Evolutionary conservation across 2,888 invertebrate genomes (phyloP), one percentile per base, ranked within the genome.

Genomic region (Scaptomyza tumidula): DNA sequence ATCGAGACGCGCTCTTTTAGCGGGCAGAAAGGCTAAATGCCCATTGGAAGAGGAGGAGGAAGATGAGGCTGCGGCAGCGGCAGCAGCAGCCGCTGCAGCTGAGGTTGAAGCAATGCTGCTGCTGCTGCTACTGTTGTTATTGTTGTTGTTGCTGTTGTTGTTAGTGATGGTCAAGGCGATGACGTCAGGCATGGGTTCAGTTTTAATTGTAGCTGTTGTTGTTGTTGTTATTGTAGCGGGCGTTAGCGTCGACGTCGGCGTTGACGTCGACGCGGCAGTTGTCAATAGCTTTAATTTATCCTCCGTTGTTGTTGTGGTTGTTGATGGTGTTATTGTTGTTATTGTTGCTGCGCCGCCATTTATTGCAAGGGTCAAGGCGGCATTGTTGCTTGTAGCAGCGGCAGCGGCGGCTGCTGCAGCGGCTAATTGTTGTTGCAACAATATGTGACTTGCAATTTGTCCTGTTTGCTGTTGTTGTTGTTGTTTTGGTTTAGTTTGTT

Each of bases 1-100:
- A 74, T 92, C 92, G 59, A 92, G 69, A 64, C 94, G 92, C 55
- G 93, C 92, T 61, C 94, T 91, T 79, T 94, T 94, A 71, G 92
- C 93, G 62, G 92, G 90, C 63, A 90, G 87, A 70, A 90, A 90
- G n/a, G 89, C 90, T 50, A 91, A 70, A 64, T 90, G 89, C 19
- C 91, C 93, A 80, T 92, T 93, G 91, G 89, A 92, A 88, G 87
- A 92, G 37, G 75, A 57, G 33, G 73, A 93, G 90, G 89, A 92
- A 88, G 87, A 92, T 31, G 75, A 58, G 24, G 73, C 57, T 39
- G 72, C 69, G 7, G 80, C 67, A 16, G 87, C 92, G 24, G 76
- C 72, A n/a, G 75, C 66, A 43, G 74, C 74, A 31, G 72, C 77
- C n/a, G 59, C 67, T 7, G 75, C 68, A 10, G 76, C 75, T 10